Percentiles rank a stretch among this genome's conserved stretches.
These are phyloP conservation scores for Pangasius sanitwongsei DNA, from an alignment of 2,797 vertebrate species.

Conservation along the genomic window DNA sequence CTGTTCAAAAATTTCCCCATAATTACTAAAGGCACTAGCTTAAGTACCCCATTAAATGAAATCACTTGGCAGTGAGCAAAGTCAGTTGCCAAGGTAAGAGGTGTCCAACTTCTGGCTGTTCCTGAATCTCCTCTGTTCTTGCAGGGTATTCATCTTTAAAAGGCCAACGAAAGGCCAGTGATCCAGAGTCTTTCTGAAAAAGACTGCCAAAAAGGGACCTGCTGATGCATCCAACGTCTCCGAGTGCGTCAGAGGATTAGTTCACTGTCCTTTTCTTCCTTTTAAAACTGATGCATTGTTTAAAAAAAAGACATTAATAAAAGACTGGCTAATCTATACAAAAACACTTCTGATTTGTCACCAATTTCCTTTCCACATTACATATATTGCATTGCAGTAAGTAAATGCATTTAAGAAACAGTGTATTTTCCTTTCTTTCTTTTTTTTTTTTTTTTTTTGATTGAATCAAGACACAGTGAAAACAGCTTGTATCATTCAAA, in stretches of 20 bases:
- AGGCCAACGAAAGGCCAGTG: slow-evolving; percentile 36
- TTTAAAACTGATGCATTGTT: not conserved
- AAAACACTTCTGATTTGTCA: not conserved
- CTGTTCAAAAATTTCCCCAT: not conserved
- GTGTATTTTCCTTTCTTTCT: not conserved
- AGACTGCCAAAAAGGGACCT: slow-evolving; percentile 40
- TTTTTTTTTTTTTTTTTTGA: not conserved
- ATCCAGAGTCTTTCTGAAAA: slow-evolving; percentile 30
- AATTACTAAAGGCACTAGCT: not conserved
- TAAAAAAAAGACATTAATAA: not conserved
- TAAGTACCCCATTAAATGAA: not conserved
- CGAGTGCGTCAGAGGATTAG: slow-evolving; percentile 43
- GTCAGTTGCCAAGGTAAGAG: slow-evolving; percentile 25
- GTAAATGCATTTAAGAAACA: not conserved
- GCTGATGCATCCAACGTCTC: slow-evolving; percentile 42
- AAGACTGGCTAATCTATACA: not conserved
- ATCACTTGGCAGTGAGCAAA: slow-evolving; percentile 21
- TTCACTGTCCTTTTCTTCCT: slow-evolving; percentile 5
- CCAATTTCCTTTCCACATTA: not conserved
- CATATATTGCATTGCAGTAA: not conserved
- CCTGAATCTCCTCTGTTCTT: slow-evolving; percentile 27
- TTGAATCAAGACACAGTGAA: not conserved
- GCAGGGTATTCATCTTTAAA: slow-evolving; percentile 40
- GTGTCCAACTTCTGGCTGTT: slow-evolving; percentile 22
- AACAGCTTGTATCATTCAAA: not conserved